phyloP scores from a whole-genome alignment of 2,888 invertebrate genomes.

The Micropterix aruncella region DNA sequence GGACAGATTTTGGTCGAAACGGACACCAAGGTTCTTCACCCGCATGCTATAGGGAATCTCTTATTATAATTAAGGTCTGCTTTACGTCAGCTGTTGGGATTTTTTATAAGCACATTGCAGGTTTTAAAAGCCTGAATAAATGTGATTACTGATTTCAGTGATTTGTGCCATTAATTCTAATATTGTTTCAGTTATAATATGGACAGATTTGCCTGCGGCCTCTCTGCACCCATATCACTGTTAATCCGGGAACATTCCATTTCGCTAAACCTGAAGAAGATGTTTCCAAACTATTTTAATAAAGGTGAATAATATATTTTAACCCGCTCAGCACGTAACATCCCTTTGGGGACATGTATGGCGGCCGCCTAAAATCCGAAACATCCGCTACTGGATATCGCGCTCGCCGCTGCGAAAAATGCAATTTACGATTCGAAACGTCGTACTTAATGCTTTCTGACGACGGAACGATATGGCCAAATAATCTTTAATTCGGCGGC shows the following conservation, averaged over 20 bases:
- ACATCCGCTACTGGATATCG: neutral
- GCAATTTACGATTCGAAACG: no score
- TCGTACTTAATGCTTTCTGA: no score
- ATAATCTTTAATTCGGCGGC: no score
- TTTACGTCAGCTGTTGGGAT: neutral
- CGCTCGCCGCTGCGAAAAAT: no score
- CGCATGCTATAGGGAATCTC: constrained; percentile 5
- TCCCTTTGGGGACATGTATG: no score
- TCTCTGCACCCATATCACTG: constrained; percentile 56
- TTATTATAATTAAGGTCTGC: constrained; percentile 1
- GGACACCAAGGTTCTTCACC: no score
- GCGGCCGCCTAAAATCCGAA: no score
- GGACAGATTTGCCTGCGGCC: constrained; percentile 47
- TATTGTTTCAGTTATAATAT: constrained; percentile 42
- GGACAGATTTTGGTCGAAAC: no score
- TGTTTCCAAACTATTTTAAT: constrained; percentile 28
- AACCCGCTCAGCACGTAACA: no score
- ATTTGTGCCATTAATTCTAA: neutral
- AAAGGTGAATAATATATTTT: constrained; percentile 10
- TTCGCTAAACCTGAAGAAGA: constrained; percentile 37
- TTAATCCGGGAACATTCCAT: constrained; percentile 53
- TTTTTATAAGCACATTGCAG: no score
- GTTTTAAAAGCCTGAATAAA: neutral
- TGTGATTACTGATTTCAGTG: neutral
- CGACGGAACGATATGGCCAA: no score